Conservation (phyloP, 2,888 invertebrate genomes). For the Polydrusus tereticollis region DNA sequence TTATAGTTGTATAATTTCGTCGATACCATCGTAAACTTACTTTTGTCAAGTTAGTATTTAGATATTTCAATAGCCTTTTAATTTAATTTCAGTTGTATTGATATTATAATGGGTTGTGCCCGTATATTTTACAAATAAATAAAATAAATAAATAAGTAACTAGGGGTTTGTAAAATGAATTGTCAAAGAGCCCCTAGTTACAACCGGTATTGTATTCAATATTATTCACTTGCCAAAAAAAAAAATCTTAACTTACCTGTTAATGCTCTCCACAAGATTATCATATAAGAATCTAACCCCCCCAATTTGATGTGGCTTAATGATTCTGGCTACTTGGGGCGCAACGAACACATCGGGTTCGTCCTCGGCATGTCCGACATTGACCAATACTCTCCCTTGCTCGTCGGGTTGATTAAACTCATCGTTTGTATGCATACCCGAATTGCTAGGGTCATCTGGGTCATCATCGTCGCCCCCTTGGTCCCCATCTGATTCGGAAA, state of each 20-base stretch:
- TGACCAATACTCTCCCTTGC: constrained; percentile 91
- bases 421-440: constrained; percentile 94
- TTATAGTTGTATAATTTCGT: too few species aligned
- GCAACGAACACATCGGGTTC: constrained; percentile 94
- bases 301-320: constrained; percentile 94
- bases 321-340: constrained; percentile 89
- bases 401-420: constrained; percentile 91
- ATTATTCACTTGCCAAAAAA: too few species aligned
- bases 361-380: constrained; percentile 91
- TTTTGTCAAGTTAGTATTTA: too few species aligned
- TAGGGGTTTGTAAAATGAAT: too few species aligned
- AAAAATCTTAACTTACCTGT: constrained; percentile 68
- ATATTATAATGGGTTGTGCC: too few species aligned
- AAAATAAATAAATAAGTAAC: too few species aligned
- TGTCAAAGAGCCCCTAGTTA: too few species aligned
- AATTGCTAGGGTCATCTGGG: constrained; percentile 85
- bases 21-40: too few species aligned
- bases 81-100: too few species aligned
- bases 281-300: constrained; percentile 89
- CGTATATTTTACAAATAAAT: too few species aligned
- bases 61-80: too few species aligned
- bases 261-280: constrained; percentile 95
- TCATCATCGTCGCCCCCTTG: constrained; percentile 67
- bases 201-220: too few species aligned
- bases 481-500: constrained; percentile 86